Evolutionary conservation across 2,113 vertebrate genomes (phyloP), one percentile per base, ranked within the genome.

Genomic region (Myrmophylax atrothorax): DNA sequence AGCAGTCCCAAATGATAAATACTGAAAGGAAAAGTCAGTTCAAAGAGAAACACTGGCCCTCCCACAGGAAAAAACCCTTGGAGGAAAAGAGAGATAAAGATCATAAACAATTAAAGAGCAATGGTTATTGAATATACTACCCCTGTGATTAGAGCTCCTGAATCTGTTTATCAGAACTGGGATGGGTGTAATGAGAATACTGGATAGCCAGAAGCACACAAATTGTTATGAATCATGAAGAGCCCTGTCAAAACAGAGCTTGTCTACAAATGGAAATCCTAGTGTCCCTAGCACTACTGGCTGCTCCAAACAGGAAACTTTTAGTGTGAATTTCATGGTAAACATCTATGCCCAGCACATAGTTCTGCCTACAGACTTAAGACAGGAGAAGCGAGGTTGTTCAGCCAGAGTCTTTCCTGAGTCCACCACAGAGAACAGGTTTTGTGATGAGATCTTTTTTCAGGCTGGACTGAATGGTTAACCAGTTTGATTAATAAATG

Each of bases 401-500:
- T 95, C 91, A 97, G 82, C 49, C 50, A 85, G 73, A 89, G 68
- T 63, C 64, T 94, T 84, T 87, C 95, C 76, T 15, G 7, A 94
- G 91, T 84, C 79, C 63, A 84, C 80, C 7, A 14, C 70, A 89
- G 92, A 96, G 95, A 96, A 82, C 53, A 80, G 89, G 95, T 88
- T 96, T 96, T 94, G 93, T 89, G 94, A 91, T 58, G 87, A 93
- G 88, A 90, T 94, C 70, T 84, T 73, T 53, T 91, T 92, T 87
- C 87, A 69, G 87, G 44, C 37, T 88, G 66, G 67, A 93, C 93
- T 97, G 96, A 97, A 93, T 97, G 86, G 96, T 97, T 97, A 98
- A 98, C 96, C 84, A 86, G 94, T 38, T 12, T 56, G 96, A 97
- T 98, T 97, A 98, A 98, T 98, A 95, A 98, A 95, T 97, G 84